Evolutionary conservation across 2,113 vertebrate genomes (phyloP).

Genomic region (Zapus hudsonius): DNA sequence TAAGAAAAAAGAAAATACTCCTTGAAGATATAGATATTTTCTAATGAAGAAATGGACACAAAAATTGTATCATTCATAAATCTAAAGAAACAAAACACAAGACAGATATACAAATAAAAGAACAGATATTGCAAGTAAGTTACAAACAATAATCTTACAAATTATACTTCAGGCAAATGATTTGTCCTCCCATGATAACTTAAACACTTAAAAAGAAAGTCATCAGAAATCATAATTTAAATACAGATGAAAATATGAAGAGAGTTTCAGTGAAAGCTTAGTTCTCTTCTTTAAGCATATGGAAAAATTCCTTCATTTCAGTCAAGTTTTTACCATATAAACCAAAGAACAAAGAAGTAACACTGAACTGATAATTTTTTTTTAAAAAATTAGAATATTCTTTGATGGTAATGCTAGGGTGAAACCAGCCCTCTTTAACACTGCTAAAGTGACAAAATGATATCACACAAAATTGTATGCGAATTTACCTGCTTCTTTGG

Average conservation of each 20-base stretch:
- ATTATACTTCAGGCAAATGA: neutral
- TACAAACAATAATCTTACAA: neutral
- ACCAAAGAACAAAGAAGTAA: neutral
- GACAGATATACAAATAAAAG: neutral
- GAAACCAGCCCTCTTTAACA: neutral
- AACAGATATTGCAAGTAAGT: neutral
- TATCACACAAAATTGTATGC: neutral
- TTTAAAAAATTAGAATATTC: too few species aligned
- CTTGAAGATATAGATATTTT: neutral
- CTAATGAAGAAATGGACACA: neutral
- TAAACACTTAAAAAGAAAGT: neutral
- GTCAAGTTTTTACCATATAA: neutral
- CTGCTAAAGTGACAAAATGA: neutral
- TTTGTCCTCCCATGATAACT: neutral
- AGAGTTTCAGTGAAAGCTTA: neutral
- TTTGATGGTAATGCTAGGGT: neutral
- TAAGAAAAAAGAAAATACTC: too few species aligned
- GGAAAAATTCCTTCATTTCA: neutral
- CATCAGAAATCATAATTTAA: neutral
- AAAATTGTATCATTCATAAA: neutral
- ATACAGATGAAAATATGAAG: neutral
- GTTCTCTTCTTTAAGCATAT: neutral
- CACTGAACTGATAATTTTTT: too few species aligned
- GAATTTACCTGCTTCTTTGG: neutral
- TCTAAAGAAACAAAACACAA: neutral